A percentile compares a stretch with the other conserved stretches of the same genome.
phyloP scores from a whole-genome alignment of 2,797 vertebrate species.

The Cossypha niveicapilla region DNA sequence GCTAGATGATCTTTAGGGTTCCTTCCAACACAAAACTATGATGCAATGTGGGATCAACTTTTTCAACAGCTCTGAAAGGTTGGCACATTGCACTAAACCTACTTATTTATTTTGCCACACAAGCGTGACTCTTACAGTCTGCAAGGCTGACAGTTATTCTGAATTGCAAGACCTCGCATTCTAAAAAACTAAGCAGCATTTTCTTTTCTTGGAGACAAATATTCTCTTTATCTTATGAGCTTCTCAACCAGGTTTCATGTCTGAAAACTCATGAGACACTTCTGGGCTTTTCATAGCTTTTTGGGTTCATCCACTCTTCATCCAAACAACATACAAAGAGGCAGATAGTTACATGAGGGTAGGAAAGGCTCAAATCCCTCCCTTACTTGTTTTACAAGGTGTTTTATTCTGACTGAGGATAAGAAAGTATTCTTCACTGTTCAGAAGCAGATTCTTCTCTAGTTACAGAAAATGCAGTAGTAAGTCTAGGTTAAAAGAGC shows the following conservation, averaged over 20 bases:
- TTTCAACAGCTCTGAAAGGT: not conserved
- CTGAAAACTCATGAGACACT: not conserved
- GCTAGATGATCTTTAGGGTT: not conserved
- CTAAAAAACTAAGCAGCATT: not conserved
- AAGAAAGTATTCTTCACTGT: not conserved
- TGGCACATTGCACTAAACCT: not conserved
- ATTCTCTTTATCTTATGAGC: not conserved
- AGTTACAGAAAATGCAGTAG: not conserved
- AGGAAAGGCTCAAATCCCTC: not conserved
- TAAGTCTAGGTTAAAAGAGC: not conserved
- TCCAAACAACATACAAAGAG: rapidly evolving
- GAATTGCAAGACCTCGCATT: not conserved
- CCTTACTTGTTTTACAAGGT: not conserved
- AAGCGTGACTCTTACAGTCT: not conserved
- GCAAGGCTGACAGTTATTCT: not conserved
- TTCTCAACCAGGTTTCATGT: not conserved
- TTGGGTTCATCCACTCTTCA: not conserved
- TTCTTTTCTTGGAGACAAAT: not conserved
- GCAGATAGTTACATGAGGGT: not conserved
- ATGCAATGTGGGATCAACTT: not conserved
- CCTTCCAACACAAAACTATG: not conserved
- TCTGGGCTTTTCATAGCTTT: not conserved
- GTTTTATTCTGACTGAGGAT: not conserved
- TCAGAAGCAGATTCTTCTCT: not conserved
- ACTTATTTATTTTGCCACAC: not conserved